These are phyloP conservation scores for Spilogale gracilis DNA, from an alignment of 2,113 vertebrate genomes.

Conservation along the genomic window DNA sequence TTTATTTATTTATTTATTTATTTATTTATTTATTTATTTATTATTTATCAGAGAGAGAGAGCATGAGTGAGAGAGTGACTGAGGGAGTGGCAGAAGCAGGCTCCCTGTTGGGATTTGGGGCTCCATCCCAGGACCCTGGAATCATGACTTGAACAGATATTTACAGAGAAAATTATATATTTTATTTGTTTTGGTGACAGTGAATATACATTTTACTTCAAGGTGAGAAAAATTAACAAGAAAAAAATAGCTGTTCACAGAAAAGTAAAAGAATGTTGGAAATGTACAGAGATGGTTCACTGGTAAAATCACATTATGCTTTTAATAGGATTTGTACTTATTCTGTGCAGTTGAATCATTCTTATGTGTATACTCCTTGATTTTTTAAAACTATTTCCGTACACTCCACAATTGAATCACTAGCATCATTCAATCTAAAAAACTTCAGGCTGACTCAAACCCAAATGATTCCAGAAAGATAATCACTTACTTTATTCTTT, in stretches of 20 bases:
- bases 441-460: not conserved
- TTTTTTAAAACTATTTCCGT: conserved; percentile 19
- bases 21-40: not conserved
- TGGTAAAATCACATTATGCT: conserved; percentile 51
- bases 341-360: conserved; percentile 15
- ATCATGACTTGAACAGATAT: not conserved
- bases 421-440: conserved; percentile 59
- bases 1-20: no score
- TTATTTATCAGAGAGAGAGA: not conserved
- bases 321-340: conserved; percentile 52
- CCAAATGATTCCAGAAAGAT: not conserved
- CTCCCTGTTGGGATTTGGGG: not conserved
- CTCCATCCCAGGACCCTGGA: no score
- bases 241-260: conserved; percentile 30
- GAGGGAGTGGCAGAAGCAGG: not conserved
- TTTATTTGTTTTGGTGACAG: conserved; percentile 58
- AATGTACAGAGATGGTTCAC: conserved; percentile 23
- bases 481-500: conserved; percentile 17
- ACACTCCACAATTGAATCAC: conserved; percentile 7
- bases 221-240: conserved; percentile 68
- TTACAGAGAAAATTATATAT: not conserved
- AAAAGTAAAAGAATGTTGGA: conserved; percentile 45
- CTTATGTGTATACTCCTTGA: not conserved
- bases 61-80: no score
- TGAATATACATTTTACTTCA: conserved; percentile 40